A percentile compares a stretch with the other conserved stretches of the same genome.
These are phyloP conservation scores for Rutpela maculata DNA, from an alignment of 2,888 invertebrate genomes.

Conservation along the genomic window DNA sequence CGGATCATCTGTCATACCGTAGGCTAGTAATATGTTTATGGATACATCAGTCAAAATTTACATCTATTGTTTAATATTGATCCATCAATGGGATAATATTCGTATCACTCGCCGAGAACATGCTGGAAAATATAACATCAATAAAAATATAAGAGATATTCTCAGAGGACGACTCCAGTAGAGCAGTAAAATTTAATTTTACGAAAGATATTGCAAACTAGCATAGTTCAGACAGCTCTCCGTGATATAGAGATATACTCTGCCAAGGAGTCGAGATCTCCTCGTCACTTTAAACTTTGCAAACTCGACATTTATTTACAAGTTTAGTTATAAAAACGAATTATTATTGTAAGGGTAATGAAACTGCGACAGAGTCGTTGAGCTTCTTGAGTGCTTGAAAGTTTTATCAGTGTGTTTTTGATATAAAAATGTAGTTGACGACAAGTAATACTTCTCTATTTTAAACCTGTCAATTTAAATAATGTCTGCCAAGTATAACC, in stretches of 20 bases:
- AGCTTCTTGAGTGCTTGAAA: background rate
- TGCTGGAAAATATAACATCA: slow-evolving; percentile 28
- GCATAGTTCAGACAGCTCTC: slow-evolving; percentile 38
- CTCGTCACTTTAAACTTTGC: slow-evolving; percentile 24
- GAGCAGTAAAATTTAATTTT: slow-evolving; percentile 53
- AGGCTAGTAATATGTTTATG: background rate
- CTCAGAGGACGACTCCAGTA: slow-evolving; percentile 26
- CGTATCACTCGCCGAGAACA: slow-evolving; percentile 24
- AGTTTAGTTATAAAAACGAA: slow-evolving; percentile 21
- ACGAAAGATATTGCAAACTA: slow-evolving; percentile 52
- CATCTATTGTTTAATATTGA: slow-evolving; percentile 27
- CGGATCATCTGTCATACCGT: background rate
- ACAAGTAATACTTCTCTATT: background rate
- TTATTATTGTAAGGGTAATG: slow-evolving; percentile 17
- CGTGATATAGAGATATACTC: slow-evolving; percentile 41
- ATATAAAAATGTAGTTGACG: slow-evolving; percentile 7
- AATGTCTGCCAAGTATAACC: background rate
- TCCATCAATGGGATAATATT: slow-evolving; percentile 14
- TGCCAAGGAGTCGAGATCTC: background rate
- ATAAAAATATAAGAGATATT: slow-evolving; percentile 46
- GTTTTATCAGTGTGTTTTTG: background rate
- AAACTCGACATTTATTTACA: slow-evolving; percentile 29
- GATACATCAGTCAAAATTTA: slow-evolving; percentile 5
- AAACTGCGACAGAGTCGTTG: background rate
- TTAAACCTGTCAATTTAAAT: background rate